Base-by-base conservation (phyloP, 92 coral and sea anemone genomes). In the Palythoa caribaeorum region DNA sequence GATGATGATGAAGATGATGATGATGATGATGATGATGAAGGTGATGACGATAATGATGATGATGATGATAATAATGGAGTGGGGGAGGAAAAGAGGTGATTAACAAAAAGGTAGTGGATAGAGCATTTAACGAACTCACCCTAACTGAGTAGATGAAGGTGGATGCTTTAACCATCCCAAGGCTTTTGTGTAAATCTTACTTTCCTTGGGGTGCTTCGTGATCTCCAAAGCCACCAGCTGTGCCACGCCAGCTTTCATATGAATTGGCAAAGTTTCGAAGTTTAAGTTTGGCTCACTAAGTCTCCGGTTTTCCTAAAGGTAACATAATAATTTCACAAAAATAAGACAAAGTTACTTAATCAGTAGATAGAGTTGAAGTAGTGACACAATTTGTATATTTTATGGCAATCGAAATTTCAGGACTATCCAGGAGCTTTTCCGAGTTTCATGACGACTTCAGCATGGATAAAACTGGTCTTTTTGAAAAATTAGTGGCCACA, bases 171-270 rank as follows among this genome's bases (percentile, higher is more conserved):
- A 90, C 99, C 99, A 97, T 1, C 95, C 89, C 66, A 97, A 85
- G 5, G 99, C 94, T 70, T 95, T 97, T 77, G 89, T 92, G 94
- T 92, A 94, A 66, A 97, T 92, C 68, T 97, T 97, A 79, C 96
- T 92, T 10, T 91, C 93, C 90, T 97, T 96, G 76, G 99, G 90
- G 20, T 94, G 99, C 74, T 97, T 95, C 21, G 97, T 94, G 47
- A 97, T 89, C 71, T 95, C 97, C 69, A 97, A 88, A 28, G 99
- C 98, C 48, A 94, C 96, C 53, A 97, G 92, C 90, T 97, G 99
- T 1, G 98, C 84, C 63, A 97, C 93, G 36, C 97, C 94, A 11
- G 98, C 99, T 73, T 97, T 97, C 80, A 97, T 93, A 71, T 97
- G 97, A 74, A 97, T 94, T 20, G 98, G 98, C 14, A 97, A 84